phyloP scores from a whole-genome alignment of 1,140 invertebrate genomes.

The Brachionus rotundiformis region DNA sequence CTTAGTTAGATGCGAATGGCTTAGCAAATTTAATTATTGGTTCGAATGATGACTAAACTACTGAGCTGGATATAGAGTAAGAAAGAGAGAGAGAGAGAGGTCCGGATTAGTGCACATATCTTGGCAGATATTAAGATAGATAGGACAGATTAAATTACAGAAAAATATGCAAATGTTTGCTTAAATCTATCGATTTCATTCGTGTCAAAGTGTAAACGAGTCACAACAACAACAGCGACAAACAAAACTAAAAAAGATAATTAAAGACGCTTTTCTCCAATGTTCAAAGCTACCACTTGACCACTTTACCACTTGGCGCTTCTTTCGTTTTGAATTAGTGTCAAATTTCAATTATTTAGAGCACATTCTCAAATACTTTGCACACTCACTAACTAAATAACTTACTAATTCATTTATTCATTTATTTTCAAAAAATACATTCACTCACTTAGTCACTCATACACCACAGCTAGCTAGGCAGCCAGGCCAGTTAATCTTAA shows the following conservation, averaged over 20 bases:
- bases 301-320: slow-evolving; percentile 7
- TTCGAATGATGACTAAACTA: neutral
- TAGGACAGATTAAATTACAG: slow-evolving; percentile 1
- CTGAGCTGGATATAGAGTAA: no score
- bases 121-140: neutral
- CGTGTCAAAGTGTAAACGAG: neutral
- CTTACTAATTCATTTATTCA: no score
- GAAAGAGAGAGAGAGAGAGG: no score
- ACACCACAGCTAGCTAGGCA: neutral
- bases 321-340: neutral
- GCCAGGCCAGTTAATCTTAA: neutral
- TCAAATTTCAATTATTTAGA: slow-evolving; percentile 46
- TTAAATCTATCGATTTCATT: neutral
- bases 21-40: neutral
- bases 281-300: neutral
- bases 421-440: no score
- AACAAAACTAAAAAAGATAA: slow-evolving; percentile 6
- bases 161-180: neutral
- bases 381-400: neutral
- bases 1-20: no score
- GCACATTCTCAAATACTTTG: neutral
- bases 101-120: neutral
- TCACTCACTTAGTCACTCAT: no score
- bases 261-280: neutral
- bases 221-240: no score